Base-by-base conservation (phyloP, 2,113 vertebrate species). In the Hippocampus mohnikei region DNA sequence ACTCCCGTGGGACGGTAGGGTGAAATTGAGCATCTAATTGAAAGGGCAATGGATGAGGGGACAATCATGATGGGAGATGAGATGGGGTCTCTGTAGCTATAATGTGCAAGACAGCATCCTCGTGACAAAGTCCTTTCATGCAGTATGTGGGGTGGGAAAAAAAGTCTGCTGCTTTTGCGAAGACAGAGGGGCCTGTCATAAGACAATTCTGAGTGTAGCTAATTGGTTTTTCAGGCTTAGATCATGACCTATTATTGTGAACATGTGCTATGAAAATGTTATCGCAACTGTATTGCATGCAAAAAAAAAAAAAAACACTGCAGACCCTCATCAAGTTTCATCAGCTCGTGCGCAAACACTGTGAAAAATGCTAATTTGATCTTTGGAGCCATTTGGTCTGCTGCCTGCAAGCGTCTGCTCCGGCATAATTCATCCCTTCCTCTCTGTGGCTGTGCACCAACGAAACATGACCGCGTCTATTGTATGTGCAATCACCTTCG, bases 1-100 rank as follows among this genome's bases (percentile, higher is more conserved):
- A 70, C 74, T 91, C 92, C 91, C 87, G 8, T 46, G 88, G 85
- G 90, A 90, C 84, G 23, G 59, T 2, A 65, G 41, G 86, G 88
- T 89, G 91, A 93, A 93, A 94, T 93, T 81, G 93, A 92, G 90
- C 86, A 83, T 86, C 90, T 93, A 92, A 92, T 92, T 91, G 91
- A 91, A 92, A 93, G 88, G 89, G 91, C 89, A 89, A 83, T 71
- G 74, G 61, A 77, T 76, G 67, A 85, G 79, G 88, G 89, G 90
- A 93, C 87, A 92, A 91, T 91, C 88, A 91, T 88, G 90, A 88
- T 80, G 87, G 75, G 67, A 89, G 89, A 92, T 91, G 90, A 91
- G 88, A 88, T 74, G 70, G 70, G 72, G 79, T 86, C 81, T 74
- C 87, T 70, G 77, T 16, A 52, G 81, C 72, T 72, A 69, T 77